Evolutionary conservation across 2,888 invertebrate species (phyloP).

Genomic region (Hirtodrosophila cameraria): DNA sequence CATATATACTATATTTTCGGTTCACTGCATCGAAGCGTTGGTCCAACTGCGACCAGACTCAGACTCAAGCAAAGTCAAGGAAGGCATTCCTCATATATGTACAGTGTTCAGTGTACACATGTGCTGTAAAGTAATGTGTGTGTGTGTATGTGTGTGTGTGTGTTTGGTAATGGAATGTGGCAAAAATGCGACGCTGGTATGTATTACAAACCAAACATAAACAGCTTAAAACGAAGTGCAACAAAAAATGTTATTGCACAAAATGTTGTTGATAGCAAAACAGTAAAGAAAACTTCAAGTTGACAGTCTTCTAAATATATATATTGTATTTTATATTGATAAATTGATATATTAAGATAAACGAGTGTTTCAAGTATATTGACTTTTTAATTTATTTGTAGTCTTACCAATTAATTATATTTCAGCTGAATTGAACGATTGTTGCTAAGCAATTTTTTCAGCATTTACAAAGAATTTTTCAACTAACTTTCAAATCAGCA

Average conservation of each 20-base stretch:
- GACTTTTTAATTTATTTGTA: neutral
- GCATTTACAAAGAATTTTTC: too few species aligned
- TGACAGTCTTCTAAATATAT: constrained; percentile 7
- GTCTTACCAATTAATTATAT: too few species aligned
- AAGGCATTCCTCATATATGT: too few species aligned
- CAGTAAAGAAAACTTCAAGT: constrained; percentile 15
- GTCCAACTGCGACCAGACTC: constrained; percentile 28
- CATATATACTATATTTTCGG: constrained; percentile 42
- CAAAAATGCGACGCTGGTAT: constrained; percentile 42
- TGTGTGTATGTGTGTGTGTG: constrained; percentile 8
- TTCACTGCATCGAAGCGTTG: constrained; percentile 42
- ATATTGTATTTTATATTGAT: constrained; percentile 5
- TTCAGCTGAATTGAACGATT: too few species aligned
- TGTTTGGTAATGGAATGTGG: constrained; percentile 34
- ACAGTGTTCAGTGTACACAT: too few species aligned
- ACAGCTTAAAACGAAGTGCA: constrained; percentile 60
- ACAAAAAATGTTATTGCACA: constrained; percentile 18
- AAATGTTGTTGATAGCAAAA: constrained; percentile 7
- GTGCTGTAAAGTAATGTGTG: constrained; percentile 14
- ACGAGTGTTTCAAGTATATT: neutral
- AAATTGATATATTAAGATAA: constrained; percentile 6
- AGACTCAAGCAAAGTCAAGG: constrained; percentile 13
- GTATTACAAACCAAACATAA: constrained; percentile 64
- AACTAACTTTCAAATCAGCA: too few species aligned
- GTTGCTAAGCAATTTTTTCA: too few species aligned